A percentile compares a stretch with the other conserved stretches of the same genome.
phyloP scores from a whole-genome alignment of 2,888 invertebrate genomes.

The Tholera decimalis region DNA sequence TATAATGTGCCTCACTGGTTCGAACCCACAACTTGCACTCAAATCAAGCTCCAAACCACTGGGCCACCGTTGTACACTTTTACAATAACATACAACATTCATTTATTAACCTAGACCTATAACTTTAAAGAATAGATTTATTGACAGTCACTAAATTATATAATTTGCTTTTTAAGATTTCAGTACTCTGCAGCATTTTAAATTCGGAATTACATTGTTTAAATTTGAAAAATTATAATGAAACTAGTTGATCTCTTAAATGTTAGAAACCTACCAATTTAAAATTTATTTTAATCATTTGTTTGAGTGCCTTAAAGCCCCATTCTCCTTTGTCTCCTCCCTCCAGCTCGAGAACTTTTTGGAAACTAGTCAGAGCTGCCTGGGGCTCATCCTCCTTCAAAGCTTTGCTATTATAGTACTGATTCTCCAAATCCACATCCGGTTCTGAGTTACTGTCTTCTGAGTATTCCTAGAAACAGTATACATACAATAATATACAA shows the following conservation, averaged over 20 bases:
- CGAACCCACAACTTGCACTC: too few relatives aligned
- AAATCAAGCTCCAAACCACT: too few relatives aligned
- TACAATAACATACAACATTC: too few relatives aligned
- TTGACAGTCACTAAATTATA: background rate
- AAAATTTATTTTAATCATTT: slow-evolving; percentile 99
- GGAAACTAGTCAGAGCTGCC: slow-evolving; percentile 97
- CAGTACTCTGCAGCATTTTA: background rate
- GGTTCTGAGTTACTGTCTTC: slow-evolving; percentile 99
- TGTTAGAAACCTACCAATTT: slow-evolving; percentile 94
- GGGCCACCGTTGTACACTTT: too few relatives aligned
- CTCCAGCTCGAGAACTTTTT: slow-evolving; percentile 98
- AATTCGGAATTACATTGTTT: background rate
- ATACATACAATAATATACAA: too few relatives aligned
- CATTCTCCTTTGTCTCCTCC: slow-evolving; percentile 99
- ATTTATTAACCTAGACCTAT: too few relatives aligned
- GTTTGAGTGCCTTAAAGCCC: slow-evolving; percentile 99
- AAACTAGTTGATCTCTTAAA: background rate
- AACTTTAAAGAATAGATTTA: too few relatives aligned
- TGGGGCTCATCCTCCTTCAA: slow-evolving; percentile 99
- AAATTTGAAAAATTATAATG: background rate
- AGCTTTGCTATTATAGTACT: slow-evolving; percentile 99
- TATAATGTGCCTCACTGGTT: too few relatives aligned
- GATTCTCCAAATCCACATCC: slow-evolving; percentile 99
- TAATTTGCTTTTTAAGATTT: background rate
- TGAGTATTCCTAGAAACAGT: slow-evolving; percentile 96